Conservation (phyloP, 2,113 vertebrate genomes). For the Aleadryas rufinucha region DNA sequence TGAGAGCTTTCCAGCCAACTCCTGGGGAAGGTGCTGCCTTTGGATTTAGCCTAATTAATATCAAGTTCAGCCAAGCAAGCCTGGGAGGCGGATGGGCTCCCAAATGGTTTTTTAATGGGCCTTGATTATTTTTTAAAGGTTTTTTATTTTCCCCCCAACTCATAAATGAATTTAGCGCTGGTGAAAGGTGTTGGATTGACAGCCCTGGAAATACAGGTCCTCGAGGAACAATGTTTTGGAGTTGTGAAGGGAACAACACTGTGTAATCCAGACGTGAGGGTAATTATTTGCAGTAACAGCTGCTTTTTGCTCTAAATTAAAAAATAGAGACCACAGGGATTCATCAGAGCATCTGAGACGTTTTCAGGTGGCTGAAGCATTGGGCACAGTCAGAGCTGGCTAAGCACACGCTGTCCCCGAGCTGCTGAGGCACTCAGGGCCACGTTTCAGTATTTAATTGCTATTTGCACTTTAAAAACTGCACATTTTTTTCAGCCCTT, state of each 20-base stretch:
- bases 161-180: background rate
- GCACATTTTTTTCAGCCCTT: background rate
- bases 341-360: background rate
- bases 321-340: background rate
- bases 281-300: background rate
- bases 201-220: background rate
- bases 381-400: fast-evolving
- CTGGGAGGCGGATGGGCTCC: background rate
- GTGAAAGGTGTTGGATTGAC: slow-evolving; percentile 33
- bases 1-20: background rate
- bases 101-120: slow-evolving; percentile 17
- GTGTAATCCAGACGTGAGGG: background rate
- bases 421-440: background rate
- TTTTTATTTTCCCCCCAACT: background rate
- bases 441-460: background rate
- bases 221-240: background rate
- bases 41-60: slow-evolving; percentile 28
- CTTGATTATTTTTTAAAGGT: background rate
- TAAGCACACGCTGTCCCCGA: background rate
- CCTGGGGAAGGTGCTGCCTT: slow-evolving; percentile 4
- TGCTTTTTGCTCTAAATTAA: background rate
- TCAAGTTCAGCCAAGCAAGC: slow-evolving; percentile 22
- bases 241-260: background rate
- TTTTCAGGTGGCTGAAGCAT: background rate
- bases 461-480: background rate